Conservation (phyloP, 2,888 invertebrate species). For the Sacculina carcini region DNA sequence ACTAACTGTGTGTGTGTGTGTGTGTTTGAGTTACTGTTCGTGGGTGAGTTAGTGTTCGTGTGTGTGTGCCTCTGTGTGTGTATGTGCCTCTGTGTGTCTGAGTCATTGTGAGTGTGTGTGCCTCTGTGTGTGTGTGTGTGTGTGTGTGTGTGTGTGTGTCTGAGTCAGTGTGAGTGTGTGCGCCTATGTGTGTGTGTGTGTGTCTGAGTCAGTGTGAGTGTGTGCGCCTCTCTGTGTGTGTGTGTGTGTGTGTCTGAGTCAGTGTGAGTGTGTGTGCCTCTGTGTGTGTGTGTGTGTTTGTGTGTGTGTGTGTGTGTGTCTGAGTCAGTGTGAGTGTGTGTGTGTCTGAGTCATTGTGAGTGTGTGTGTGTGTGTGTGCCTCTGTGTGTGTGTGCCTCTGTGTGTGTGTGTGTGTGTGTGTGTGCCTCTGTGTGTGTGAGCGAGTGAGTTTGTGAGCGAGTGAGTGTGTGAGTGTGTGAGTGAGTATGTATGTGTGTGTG, state of each 20-base stretch:
- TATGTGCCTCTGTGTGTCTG: constrained; percentile 1
- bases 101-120: constrained; percentile 1
- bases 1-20: constrained; percentile 2
- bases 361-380: not conserved
- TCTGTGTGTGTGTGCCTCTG: no score
- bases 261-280: not conserved
- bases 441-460: no score
- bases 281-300: no score
- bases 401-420: no score
- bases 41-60: constrained; percentile 1
- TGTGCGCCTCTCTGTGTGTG: not conserved
- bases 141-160: constrained; percentile 3
- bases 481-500: no score
- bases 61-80: constrained; percentile 1
- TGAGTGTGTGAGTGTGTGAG: no score
- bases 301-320: not conserved
- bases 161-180: not conserved
- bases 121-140: constrained; percentile 2
- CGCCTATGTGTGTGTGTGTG: not conserved
- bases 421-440: no score
- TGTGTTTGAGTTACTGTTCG: constrained; percentile 4
- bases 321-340: not conserved
- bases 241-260: not conserved
- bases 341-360: not conserved
- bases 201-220: not conserved